Evolutionary conservation across 2,888 invertebrate species (phyloP).

Genomic region (Parasteatoda lunata): DNA sequence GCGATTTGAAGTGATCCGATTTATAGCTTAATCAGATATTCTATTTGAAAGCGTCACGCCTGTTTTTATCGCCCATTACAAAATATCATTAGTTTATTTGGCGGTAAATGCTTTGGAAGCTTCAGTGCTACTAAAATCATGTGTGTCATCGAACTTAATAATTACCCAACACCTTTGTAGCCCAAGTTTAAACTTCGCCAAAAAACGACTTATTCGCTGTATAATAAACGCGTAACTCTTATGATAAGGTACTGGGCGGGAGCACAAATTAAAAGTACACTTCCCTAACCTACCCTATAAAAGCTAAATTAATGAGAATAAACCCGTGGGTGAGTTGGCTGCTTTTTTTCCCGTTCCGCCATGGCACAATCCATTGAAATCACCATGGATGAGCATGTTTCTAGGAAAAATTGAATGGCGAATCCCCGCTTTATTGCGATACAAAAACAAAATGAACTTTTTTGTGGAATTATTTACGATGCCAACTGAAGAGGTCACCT

Average conservation of each 20-base stretch:
- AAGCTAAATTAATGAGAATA: not conserved
- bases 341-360: not conserved
- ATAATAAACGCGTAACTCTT: not conserved
- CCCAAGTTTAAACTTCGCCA: not conserved
- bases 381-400: not conserved
- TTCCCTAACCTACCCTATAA: not conserved
- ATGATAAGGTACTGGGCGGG: not conserved
- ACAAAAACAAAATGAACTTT: constrained; percentile 38
- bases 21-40: too few species aligned
- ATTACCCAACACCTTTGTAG: not conserved
- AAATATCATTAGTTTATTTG: too few species aligned
- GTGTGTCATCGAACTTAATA: too few species aligned
- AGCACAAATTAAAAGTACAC: not conserved
- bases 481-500: constrained; percentile 57
- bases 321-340: not conserved
- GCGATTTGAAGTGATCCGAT: too few species aligned
- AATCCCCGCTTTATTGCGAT: constrained; percentile 30
- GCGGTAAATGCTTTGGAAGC: too few species aligned
- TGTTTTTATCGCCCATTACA: too few species aligned
- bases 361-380: too few species aligned
- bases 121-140: too few species aligned
- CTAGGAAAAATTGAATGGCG: not conserved
- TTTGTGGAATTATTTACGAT: constrained; percentile 62
- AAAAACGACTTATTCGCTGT: too few species aligned
- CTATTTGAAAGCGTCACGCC: too few species aligned